Base-by-base conservation (phyloP, 2,888 invertebrate genomes). In the Cerceris ruficornis region DNA sequence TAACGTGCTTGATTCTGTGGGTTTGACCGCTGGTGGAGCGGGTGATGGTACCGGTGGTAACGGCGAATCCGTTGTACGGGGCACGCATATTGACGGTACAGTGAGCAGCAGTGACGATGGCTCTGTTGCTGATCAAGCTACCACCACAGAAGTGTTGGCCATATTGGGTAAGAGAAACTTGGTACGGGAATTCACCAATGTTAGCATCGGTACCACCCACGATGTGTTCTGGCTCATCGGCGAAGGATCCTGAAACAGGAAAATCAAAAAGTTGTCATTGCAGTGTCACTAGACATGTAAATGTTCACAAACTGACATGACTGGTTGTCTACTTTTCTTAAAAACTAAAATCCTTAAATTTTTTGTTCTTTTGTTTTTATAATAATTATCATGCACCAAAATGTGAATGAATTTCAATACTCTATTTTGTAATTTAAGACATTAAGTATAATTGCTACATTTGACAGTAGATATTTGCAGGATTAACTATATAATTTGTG, bases 131-230 rank as follows among this genome's bases (percentile, higher is more conserved):
- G 52, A 74, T 59, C 1, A 69, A 43, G 17, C 9, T 54, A 46
- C 64, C 69, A 11, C 74, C 74, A 39, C 74, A 74, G 58, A 49
- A 11, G 7, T 69, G 74, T 11, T 46, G 11, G 11, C 11, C 60
- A 7, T 41, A 54, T 14, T 7, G 7, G 15, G 46, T 54, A 14
- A 74, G 52, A 2, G 65, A 74, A 2, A 60, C 69, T 52, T 69
- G 64, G 57, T 65, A 65, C 0, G 41, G 52, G 52, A 74, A 74
- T 54, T 69, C 59, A 54, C 59, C 69, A 1, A 0, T 0, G 2
- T 0, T 54, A 5, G 74, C 69, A n/a, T 52, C 46, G 13, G 50
- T 11, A 46, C 69, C 60, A 15, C 69, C 69, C 13, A 74, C 64
- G 17, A 74, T 59, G 5, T 28, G 46, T 39, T 75, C 65, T 11